Percentiles rank a stretch among this genome's conserved stretches.
Evolutionary conservation across 2,113 vertebrate species (phyloP).

Genomic region (Tenrec ecaudatus): DNA sequence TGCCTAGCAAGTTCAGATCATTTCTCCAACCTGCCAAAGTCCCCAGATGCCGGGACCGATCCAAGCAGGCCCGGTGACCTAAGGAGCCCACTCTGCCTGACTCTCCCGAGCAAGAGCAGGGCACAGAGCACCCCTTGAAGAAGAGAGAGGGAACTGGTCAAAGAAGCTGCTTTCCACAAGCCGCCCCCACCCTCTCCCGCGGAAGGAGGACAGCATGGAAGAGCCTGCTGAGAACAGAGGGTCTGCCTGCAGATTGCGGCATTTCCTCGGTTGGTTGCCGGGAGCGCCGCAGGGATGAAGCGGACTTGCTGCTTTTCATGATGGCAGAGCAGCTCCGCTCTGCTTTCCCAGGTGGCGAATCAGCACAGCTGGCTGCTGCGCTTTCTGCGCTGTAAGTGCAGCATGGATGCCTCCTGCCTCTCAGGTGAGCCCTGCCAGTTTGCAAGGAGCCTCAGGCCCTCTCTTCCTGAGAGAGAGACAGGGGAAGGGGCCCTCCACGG

Average conservation of each 20-base stretch:
- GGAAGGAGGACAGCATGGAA: neutral
- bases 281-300: rapidly evolving
- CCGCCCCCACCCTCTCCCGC: neutral
- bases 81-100: neutral
- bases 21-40: neutral
- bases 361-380: neutral
- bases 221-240: neutral
- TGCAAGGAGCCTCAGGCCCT: neutral
- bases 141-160: neutral
- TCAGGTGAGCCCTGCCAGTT: neutral
- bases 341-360: neutral
- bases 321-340: no score
- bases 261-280: neutral
- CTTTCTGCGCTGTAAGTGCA: neutral
- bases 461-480: neutral
- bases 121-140: neutral
- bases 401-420: neutral
- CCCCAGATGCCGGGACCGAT: neutral
- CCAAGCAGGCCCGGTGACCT: neutral
- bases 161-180: neutral
- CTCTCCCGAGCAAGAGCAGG: neutral
- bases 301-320: neutral
- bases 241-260: no score
- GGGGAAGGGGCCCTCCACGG: neutral
- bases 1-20: neutral